These are phyloP conservation scores for Drosophila quinaria DNA, from an alignment of 2,888 invertebrate species.

Conservation along the genomic window DNA sequence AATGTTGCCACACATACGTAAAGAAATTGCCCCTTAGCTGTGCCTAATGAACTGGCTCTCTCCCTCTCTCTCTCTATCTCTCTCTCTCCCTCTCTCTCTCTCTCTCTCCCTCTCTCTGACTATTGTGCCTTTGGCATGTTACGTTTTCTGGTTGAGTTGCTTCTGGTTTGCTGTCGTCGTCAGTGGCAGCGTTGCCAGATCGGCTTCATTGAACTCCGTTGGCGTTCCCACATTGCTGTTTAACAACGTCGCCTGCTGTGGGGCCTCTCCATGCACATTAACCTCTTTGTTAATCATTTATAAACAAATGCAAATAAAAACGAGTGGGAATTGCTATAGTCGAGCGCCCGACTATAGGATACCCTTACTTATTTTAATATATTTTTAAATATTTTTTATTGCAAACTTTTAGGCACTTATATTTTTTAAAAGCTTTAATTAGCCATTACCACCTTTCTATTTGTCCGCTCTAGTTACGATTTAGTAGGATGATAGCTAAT, in stretches of 20 bases:
- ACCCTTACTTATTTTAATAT: no score
- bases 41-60: slow-evolving; percentile 67
- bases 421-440: no score
- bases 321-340: no score
- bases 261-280: slow-evolving; percentile 66
- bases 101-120: slow-evolving; percentile 5
- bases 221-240: slow-evolving; percentile 55
- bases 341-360: no score
- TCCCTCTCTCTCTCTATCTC: not conserved
- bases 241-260: slow-evolving; percentile 34
- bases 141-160: slow-evolving; percentile 59
- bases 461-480: no score
- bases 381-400: no score
- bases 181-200: slow-evolving; percentile 40
- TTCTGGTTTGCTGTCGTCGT: slow-evolving; percentile 23
- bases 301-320: slow-evolving; percentile 79
- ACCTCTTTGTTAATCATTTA: slow-evolving; percentile 81
- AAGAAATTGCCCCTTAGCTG: slow-evolving; percentile 44
- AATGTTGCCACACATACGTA: slow-evolving; percentile 35
- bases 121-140: slow-evolving; percentile 9
- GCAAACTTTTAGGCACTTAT: no score
- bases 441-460: no score
- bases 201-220: slow-evolving; percentile 9
- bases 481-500: no score
- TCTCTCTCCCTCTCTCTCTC: not conserved